These are phyloP conservation scores for Miichthys miiuy DNA, from an alignment of 2,797 vertebrate species.

Conservation along the genomic window DNA sequence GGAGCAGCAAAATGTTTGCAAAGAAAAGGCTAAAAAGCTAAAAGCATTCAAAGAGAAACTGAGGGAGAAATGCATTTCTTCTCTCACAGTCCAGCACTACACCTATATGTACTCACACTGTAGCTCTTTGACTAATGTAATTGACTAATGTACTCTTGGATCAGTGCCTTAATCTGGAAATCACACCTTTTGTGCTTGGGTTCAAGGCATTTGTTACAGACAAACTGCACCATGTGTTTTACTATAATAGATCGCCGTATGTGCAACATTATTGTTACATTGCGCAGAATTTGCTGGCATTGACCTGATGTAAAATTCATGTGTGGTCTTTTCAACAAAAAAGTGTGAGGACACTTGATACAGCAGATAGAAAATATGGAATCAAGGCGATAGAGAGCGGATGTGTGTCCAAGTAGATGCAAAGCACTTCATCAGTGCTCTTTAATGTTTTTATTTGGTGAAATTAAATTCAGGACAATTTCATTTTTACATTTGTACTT, in stretches of 20 bases:
- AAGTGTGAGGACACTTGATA: conserved; percentile 1
- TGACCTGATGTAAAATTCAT: conserved; percentile 41
- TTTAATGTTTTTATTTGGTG: no score
- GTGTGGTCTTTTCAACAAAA: conserved; percentile 9
- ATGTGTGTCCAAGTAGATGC: background rate
- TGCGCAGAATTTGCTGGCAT: conserved; percentile 28
- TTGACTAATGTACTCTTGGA: background rate
- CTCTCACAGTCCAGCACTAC: background rate
- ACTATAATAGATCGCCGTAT: background rate
- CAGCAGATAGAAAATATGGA: conserved; percentile 11
- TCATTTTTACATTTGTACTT: background rate
- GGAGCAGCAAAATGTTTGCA: background rate
- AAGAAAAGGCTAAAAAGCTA: background rate
- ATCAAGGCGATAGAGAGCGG: conserved; percentile 11
- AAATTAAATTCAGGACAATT: no score
- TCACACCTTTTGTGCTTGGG: background rate
- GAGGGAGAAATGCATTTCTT: background rate
- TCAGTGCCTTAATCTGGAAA: background rate
- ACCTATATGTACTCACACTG: background rate
- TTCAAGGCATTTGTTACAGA: conserved; percentile 8
- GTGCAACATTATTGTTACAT: conserved; percentile 29
- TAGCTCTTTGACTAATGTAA: background rate
- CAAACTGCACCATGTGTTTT: conserved; percentile 10
- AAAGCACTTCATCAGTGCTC: background rate
- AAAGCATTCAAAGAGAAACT: background rate